A percentile compares a stretch with the other conserved stretches of the same genome.
phyloP scores from a whole-genome alignment of 1,140 invertebrate species.

The Tribolium castaneum region DNA sequence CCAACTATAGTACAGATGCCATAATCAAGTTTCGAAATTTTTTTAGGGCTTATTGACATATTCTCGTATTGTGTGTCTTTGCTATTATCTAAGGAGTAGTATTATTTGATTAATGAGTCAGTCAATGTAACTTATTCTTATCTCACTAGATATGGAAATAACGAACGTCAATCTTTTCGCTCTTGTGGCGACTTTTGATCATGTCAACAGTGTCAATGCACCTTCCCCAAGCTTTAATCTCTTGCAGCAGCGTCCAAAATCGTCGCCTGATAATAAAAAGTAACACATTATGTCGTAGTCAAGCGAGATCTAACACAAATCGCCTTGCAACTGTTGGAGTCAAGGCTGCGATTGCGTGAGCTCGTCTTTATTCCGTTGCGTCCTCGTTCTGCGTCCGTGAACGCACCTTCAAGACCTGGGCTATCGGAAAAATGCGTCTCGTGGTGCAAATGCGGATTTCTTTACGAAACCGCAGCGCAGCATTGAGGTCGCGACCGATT shows the following conservation, averaged over 20 bases:
- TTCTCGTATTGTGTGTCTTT: too few relatives aligned
- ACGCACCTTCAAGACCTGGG: background rate
- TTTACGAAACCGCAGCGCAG: background rate
- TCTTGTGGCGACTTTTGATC: too few relatives aligned
- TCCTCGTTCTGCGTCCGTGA: background rate
- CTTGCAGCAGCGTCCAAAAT: background rate
- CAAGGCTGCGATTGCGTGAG: background rate
- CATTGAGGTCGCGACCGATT: background rate
- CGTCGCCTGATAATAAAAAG: background rate
- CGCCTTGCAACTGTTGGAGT: background rate
- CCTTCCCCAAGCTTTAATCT: background rate
- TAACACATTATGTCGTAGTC: background rate
- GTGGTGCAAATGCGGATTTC: background rate
- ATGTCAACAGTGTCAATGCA: too few relatives aligned
- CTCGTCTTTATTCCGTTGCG: background rate
- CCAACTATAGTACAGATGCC: too few relatives aligned
- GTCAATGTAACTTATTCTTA: too few relatives aligned
- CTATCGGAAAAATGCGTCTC: background rate
- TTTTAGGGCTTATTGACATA: too few relatives aligned
- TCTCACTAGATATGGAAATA: too few relatives aligned
- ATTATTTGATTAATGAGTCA: too few relatives aligned
- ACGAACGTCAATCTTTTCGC: too few relatives aligned
- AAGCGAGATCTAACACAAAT: background rate
- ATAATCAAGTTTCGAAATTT: too few relatives aligned
- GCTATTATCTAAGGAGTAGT: too few relatives aligned